These are phyloP conservation scores for Idaea dimidiata DNA, from an alignment of 2,888 invertebrate genomes.

Conservation along the genomic window DNA sequence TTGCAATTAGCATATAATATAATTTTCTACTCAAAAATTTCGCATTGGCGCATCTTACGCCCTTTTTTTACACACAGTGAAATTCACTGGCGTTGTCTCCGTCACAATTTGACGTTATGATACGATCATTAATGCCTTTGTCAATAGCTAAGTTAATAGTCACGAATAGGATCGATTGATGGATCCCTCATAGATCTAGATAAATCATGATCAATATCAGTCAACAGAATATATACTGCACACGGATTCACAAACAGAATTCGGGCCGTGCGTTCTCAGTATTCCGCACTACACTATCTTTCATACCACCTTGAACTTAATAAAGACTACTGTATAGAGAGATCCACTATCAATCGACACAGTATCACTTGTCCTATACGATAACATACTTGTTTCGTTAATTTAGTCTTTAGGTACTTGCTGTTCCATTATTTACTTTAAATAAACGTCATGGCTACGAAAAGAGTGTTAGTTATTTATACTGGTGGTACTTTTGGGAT, in stretches of 20 bases:
- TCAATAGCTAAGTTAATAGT: too few relatives aligned
- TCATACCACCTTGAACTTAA: not conserved
- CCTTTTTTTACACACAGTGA: too few relatives aligned
- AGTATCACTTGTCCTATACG: not conserved
- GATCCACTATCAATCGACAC: not conserved
- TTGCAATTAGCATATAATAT: too few relatives aligned
- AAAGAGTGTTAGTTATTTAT: constrained; percentile 82
- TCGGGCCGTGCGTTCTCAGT: not conserved
- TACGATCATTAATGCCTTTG: too few relatives aligned
- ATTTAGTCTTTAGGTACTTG: not conserved
- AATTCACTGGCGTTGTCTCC: too few relatives aligned
- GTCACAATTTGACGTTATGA: too few relatives aligned
- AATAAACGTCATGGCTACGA: constrained; percentile 18
- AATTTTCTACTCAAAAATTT: too few relatives aligned
- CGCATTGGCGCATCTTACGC: too few relatives aligned
- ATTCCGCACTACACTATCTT: not conserved
- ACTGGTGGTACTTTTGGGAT: constrained; percentile 99
- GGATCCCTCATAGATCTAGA: not conserved
- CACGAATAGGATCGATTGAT: too few relatives aligned
- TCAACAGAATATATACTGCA: not conserved
- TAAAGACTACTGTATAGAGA: not conserved
- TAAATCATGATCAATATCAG: not conserved
- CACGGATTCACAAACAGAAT: not conserved
- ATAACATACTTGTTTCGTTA: not conserved
- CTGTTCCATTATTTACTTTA: not conserved